Evolutionary conservation across 2,888 invertebrate species (phyloP).

Genomic region (Drosophila setosimentum): DNA sequence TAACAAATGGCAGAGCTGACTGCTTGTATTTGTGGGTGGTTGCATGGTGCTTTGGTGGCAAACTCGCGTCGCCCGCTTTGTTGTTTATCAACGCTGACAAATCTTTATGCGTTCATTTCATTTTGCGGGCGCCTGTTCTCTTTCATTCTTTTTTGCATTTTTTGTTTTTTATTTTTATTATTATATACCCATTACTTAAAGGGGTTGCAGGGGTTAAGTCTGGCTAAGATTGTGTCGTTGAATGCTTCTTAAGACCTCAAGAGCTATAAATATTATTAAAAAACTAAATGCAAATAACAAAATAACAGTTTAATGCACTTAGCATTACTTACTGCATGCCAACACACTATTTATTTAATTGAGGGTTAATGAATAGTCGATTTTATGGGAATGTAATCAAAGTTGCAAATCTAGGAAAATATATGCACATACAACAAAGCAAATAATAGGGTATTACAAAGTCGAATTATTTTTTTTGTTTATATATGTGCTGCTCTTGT

Average conservation of each 20-base stretch:
- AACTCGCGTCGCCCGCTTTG: slow-evolving; percentile 62
- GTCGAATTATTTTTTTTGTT: slow-evolving; percentile 3
- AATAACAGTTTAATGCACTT: neutral
- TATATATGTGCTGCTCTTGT: slow-evolving; percentile 62
- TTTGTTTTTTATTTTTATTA: slow-evolving; percentile 4
- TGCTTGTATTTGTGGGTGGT: neutral
- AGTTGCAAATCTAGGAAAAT: neutral
- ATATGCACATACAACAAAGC: neutral
- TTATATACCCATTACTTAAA: slow-evolving; percentile 24
- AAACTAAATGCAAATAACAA: neutral
- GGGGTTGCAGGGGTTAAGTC: neutral
- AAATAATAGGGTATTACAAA: slow-evolving; percentile 18
- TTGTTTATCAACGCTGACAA: slow-evolving; percentile 78
- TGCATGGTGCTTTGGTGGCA: slow-evolving; percentile 9
- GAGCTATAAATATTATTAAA: no score
- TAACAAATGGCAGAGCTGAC: slow-evolving; percentile 24
- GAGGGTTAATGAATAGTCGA: neutral
- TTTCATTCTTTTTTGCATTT: slow-evolving; percentile 16
- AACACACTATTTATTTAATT: neutral
- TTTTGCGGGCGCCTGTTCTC: slow-evolving; percentile 47
- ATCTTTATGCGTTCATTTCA: slow-evolving; percentile 79
- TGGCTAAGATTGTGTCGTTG: neutral
- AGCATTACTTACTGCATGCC: neutral
- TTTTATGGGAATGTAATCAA: neutral
- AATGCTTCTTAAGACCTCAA: neutral